phyloP scores from a whole-genome alignment of 2,888 invertebrate species.

The Erebia ligea region DNA sequence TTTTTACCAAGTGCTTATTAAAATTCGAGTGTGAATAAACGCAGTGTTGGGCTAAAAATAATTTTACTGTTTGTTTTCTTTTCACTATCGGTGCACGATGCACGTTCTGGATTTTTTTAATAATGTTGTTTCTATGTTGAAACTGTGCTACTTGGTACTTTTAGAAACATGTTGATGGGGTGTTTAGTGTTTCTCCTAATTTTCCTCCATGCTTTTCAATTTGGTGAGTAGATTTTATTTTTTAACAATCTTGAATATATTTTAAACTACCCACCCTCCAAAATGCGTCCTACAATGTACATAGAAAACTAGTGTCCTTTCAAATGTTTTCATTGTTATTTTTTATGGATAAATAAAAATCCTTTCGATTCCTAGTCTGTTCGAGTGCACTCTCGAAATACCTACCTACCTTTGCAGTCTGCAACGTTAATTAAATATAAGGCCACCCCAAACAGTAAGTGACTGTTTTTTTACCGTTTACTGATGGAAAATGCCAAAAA shows the following conservation, averaged over 20 bases:
- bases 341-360: background rate
- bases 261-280: slow-evolving; percentile 15
- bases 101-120: slow-evolving; percentile 62
- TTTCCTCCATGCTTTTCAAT: slow-evolving; percentile 60
- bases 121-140: slow-evolving; percentile 49
- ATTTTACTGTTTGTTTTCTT: slow-evolving; percentile 48
- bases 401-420: too few relatives aligned
- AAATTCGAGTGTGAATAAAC: slow-evolving; percentile 47
- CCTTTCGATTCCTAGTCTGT: too few relatives aligned
- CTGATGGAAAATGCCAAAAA: too few relatives aligned
- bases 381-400: too few relatives aligned
- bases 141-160: slow-evolving; percentile 62
- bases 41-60: slow-evolving; percentile 57
- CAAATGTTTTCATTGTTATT: too few relatives aligned
- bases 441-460: too few relatives aligned
- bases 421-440: too few relatives aligned
- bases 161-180: slow-evolving; percentile 75
- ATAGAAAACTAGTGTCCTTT: too few relatives aligned
- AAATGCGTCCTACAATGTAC: too few relatives aligned
- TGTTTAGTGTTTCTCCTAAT: slow-evolving; percentile 63
- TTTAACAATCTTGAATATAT: background rate
- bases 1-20: slow-evolving; percentile 45
- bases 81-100: slow-evolving; percentile 63
- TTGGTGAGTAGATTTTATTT: slow-evolving; percentile 56
- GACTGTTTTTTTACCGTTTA: too few relatives aligned